A percentile compares a stretch with the other conserved stretches of the same genome.
phyloP scores from a whole-genome alignment of 2,797 vertebrate genomes.

The Caiman crocodilus region DNA sequence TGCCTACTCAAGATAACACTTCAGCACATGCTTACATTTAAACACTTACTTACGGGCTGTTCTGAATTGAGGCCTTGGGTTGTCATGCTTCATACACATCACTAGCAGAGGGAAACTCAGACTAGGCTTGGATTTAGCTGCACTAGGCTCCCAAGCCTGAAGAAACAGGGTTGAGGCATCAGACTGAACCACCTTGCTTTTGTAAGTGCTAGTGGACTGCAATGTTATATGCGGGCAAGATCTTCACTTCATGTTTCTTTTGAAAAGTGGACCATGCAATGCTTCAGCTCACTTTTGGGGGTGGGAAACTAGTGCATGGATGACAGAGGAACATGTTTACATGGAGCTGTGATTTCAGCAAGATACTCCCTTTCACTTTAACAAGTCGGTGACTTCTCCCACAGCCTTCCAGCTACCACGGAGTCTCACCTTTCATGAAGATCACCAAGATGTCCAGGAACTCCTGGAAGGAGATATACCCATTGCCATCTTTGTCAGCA shows the following conservation, averaged over 20 bases:
- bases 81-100: not conserved
- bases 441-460: constrained; percentile 95
- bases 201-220: not conserved
- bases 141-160: not conserved
- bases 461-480: constrained; percentile 96
- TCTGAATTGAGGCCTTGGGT: not conserved
- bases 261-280: not conserved
- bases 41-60: not conserved
- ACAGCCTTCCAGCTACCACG: not conserved
- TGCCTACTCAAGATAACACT: not conserved
- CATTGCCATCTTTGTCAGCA: constrained; percentile 95
- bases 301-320: not conserved
- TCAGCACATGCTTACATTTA: not conserved
- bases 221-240: not conserved
- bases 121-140: not conserved
- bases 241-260: not conserved
- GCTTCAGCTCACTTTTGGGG: not conserved
- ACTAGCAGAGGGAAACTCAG: not conserved
- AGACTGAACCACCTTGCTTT: not conserved
- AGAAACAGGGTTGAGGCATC: not conserved
- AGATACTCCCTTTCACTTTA: not conserved
- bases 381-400: not conserved
- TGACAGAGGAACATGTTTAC: not conserved
- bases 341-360: not conserved
- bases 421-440: constrained; percentile 89